Evolutionary conservation across 1,140 invertebrate genomes (phyloP).

Genomic region (Philotrypesis tridentata): DNA sequence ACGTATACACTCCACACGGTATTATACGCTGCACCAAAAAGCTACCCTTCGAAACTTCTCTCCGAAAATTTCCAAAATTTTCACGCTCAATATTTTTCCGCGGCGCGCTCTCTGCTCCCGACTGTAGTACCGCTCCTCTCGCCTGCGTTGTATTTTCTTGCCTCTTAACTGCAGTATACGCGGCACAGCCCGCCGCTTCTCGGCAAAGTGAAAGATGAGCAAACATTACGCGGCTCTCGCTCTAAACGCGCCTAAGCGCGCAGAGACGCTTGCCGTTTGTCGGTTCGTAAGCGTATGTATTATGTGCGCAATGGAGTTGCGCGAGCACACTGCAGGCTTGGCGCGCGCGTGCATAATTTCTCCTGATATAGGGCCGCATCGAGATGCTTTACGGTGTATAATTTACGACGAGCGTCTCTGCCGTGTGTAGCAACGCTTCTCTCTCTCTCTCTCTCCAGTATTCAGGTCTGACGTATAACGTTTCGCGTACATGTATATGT

Average conservation of each 20-base stretch:
- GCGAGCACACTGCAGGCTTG: neutral
- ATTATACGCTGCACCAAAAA: too few species aligned
- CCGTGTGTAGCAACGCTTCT: too few species aligned
- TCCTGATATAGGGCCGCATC: neutral
- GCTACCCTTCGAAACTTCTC: too few species aligned
- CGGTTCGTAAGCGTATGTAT: neutral
- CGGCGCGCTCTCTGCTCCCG: too few species aligned
- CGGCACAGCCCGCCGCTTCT: neutral
- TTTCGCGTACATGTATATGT: too few species aligned
- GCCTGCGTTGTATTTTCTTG: too few species aligned
- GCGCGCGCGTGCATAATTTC: neutral
- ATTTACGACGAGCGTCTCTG: neutral
- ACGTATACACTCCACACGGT: too few species aligned
- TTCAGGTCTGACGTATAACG: too few species aligned
- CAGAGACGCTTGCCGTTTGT: neutral
- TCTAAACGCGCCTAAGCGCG: neutral
- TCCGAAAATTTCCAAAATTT: too few species aligned
- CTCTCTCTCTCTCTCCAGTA: neutral
- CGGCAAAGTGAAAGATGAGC: neutral
- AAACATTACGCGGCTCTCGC: neutral
- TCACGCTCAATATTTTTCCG: too few species aligned
- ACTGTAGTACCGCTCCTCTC: too few species aligned
- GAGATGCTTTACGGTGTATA: conserved; percentile 8
- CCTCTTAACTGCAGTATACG: too few species aligned
- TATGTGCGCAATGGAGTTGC: neutral